Evolutionary conservation across 1,140 invertebrate genomes (phyloP).

Genomic region (Thaumetopoea pityocampa): DNA sequence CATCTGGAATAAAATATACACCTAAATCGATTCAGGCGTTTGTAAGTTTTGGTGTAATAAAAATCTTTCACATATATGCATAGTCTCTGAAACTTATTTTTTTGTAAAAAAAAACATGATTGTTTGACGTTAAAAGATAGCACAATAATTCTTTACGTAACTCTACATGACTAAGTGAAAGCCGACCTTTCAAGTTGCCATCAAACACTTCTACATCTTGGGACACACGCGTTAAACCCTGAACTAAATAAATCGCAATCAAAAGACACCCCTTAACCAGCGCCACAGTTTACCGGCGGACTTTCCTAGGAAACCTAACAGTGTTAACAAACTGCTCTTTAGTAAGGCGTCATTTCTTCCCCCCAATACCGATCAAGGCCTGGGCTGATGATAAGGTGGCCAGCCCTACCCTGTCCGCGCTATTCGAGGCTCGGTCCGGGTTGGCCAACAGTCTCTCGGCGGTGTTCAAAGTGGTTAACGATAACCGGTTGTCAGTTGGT

Average conservation of each 20-base stretch:
- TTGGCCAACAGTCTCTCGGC: constrained; percentile 55
- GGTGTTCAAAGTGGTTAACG: constrained; percentile 49
- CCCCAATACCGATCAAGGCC: constrained; percentile 76
- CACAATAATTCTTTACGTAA: too few relatives aligned
- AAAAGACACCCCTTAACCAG: not conserved
- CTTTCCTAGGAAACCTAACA: constrained; percentile 43
- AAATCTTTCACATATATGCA: too few relatives aligned
- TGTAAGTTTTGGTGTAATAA: too few relatives aligned
- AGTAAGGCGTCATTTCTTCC: constrained; percentile 72
- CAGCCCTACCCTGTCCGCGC: constrained; percentile 54
- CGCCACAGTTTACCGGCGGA: constrained; percentile 33
- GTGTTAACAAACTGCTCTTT: constrained; percentile 32
- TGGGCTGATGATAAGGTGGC: constrained; percentile 67
- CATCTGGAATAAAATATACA: too few relatives aligned
- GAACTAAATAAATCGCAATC: not conserved
- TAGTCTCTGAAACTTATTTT: too few relatives aligned
- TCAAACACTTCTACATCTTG: too few relatives aligned
- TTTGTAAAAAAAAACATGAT: too few relatives aligned
- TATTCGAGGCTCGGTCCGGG: constrained; percentile 36
- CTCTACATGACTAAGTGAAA: too few relatives aligned
- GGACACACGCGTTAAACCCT: too few relatives aligned
- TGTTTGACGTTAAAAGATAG: too few relatives aligned
- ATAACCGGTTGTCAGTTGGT: constrained; percentile 46
- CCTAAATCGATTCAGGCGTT: too few relatives aligned
- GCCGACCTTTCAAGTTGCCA: too few relatives aligned